These are phyloP conservation scores for Callospermophilus lateralis DNA, from an alignment of 2,113 vertebrate species.

Conservation along the genomic window DNA sequence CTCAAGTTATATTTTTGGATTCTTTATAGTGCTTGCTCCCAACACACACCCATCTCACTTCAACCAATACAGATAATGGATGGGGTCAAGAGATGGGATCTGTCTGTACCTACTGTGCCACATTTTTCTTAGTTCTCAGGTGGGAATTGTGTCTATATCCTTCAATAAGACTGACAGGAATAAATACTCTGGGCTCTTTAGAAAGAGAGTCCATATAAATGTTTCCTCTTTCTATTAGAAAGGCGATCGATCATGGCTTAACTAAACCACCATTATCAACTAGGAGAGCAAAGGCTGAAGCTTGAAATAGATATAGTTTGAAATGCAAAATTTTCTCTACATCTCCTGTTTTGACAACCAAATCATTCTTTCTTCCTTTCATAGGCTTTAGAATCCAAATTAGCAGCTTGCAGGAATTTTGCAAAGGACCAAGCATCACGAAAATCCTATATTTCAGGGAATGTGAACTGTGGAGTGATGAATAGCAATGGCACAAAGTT, in stretches of 20 bases:
- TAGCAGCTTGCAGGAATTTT: constrained; percentile 98
- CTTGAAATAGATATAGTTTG: constrained; percentile 69
- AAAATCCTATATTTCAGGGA: constrained; percentile 93
- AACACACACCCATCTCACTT: background rate
- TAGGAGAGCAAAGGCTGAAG: background rate
- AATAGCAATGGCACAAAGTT: constrained; percentile 94
- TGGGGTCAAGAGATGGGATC: background rate
- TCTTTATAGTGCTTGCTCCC: constrained; percentile 26
- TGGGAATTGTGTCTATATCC: background rate
- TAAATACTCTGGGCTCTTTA: constrained; percentile 37
- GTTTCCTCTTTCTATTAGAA: background rate
- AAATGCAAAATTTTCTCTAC: constrained; percentile 61
- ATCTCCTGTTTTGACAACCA: constrained; percentile 74
- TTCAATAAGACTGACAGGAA: background rate
- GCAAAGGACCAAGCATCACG: constrained; percentile 97
- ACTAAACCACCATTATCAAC: background rate
- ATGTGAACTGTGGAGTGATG: constrained; percentile 88
- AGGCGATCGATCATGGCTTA: background rate
- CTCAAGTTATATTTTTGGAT: background rate
- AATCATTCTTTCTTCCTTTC: constrained; percentile 61
- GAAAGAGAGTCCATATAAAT: background rate
- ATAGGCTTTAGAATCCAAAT: constrained; percentile 98
- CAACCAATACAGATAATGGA: background rate
- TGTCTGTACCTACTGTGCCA: background rate
- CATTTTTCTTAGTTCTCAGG: background rate